Base-by-base conservation (phyloP, 2,113 vertebrate genomes). In the Cryptoleucopteryx plumbea region DNA sequence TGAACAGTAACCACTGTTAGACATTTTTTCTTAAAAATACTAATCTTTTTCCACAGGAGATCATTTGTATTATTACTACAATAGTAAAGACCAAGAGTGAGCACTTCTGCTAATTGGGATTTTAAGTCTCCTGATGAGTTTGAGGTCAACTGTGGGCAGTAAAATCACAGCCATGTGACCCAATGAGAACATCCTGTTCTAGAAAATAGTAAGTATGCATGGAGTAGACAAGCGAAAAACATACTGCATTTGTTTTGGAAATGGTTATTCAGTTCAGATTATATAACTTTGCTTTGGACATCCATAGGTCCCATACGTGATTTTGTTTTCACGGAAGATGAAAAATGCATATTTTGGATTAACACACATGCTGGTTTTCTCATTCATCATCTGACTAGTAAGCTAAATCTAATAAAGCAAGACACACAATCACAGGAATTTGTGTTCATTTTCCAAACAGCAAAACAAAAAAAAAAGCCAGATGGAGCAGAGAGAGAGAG, bases 241-340 rank as follows among this genome's bases (percentile, higher is more conserved):
- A 48, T 9, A 11, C 0, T 0, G 8, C 9, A 65, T 36, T 56
- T 52, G 11, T 66, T 87, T 87, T 70, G 13, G 59, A 87, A 82
- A 55, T 13, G 12, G 36, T 42, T 74, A 58, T 22, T 92, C 58
- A 17, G 21, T 65, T 77, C 38, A 73, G 52, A 70, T 61, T 40
- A 94, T 29, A 45, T 71, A 74, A 70, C 36, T 32, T 38, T 78
- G 34, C 16, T 82, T 48, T 74, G 31, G 15, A 67, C n/a, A 72
- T 40, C 22, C 34, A 14, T 21, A 79, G 29, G 25, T 71, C 16
- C n/a, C 31, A 40, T 20, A 68, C 0, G 1, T 0, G 3, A 77
- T 42, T 92, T 16, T 80, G 23, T 38, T 80, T 53, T 42, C 17
- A 59, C 2, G 20, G 20, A 82, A 68, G 38, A 68, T 17, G 16